phyloP scores from a whole-genome alignment of 2,888 invertebrate species.

The Erynnis tages region DNA sequence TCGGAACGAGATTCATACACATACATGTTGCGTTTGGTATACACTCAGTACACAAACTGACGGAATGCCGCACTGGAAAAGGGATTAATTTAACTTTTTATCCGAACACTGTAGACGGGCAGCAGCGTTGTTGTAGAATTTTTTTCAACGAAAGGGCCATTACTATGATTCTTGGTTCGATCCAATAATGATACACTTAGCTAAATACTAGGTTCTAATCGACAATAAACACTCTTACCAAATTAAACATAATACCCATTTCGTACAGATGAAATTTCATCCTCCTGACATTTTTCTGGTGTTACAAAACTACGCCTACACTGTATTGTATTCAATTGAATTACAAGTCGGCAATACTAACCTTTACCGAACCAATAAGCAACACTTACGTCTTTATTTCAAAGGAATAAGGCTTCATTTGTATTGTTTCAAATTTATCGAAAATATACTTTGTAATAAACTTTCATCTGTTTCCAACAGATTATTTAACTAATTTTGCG shows the following conservation, averaged over 20 bases:
- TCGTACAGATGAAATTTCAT: conserved; percentile 35
- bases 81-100: no score
- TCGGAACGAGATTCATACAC: no score
- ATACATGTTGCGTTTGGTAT: no score
- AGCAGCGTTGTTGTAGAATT: no score
- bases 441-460: not conserved
- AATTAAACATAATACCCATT: conserved; percentile 26
- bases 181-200: conserved; percentile 30
- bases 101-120: no score
- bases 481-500: conserved; percentile 40
- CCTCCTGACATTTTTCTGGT: conserved; percentile 56
- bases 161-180: no score
- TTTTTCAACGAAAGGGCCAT: no score
- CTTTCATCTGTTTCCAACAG: conserved; percentile 21
- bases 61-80: no score
- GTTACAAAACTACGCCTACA: conserved; percentile 61
- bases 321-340: conserved; percentile 53
- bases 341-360: conserved; percentile 32
- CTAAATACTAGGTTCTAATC: no score
- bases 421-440: not conserved
- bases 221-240: no score
- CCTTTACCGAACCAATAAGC: conserved; percentile 1
- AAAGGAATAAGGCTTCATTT: conserved; percentile 5
- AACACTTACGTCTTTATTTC: conserved; percentile 2
- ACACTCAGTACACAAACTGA: no score